Base-by-base conservation (phyloP, 1,140 invertebrate species). In the Cardiocondyla obscurior region DNA sequence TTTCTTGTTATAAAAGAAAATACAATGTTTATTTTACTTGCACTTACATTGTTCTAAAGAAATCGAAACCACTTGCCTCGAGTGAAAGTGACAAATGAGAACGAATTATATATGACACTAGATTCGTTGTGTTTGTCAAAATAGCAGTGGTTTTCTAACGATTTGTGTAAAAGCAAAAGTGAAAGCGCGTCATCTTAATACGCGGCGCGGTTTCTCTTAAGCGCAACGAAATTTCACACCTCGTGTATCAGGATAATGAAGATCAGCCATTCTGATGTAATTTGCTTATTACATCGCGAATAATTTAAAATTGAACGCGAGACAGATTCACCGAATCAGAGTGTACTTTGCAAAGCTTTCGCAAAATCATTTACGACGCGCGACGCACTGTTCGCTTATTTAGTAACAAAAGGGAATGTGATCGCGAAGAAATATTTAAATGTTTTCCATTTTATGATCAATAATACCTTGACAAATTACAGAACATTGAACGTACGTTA, bases 221-320 rank as follows among this genome's bases (percentile, higher is more conserved):
- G 64, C 74, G 76, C 44, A 49, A 81, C 67, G 46, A 86, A 74
- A 79, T 90, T 90, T 89, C 83, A 88, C 84, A 84, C 84, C 64
- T 28, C 33, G 60, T 77, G 81, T 70, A 85, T 84, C 36, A 25
- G 19, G 55, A 89, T 84, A 90, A 90, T 89, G 55, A 64, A 82
- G 49, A 79, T 65, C 28, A 10, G 25, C n/a, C 51, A 16, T 74
- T 69, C 69, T 74, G 83, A 74, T 64, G 42, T 76, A 76, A 64
- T 39, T 62, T 28, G 42, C 28, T 76, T 19, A 16, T 76, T 64
- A 76, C 19, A 49, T 14, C 19, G 57, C 42, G 57, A 64, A 2
- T 33, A 14, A 14, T 64, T 76, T 76, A 76, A 76, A 76, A 79
- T 70, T 69, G 14, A 79, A 55, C 22, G 22, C 64, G 55, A 76